Percentiles rank a stretch among this genome's conserved stretches.
These are phyloP conservation scores for Eclectus roratus DNA, from an alignment of 2,113 vertebrate species.

Conservation along the genomic window DNA sequence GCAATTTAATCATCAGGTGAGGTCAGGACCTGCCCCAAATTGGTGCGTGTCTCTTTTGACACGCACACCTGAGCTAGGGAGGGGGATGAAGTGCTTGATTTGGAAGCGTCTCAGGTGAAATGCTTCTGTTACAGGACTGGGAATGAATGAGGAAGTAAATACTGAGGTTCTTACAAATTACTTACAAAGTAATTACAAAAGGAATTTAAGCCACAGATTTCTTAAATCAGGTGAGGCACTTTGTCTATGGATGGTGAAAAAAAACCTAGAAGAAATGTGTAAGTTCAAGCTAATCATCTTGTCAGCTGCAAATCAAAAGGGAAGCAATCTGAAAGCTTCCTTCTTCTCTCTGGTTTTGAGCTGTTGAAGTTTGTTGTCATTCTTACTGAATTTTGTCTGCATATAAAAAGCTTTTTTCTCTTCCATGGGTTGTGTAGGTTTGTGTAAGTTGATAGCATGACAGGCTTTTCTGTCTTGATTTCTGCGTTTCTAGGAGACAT, in stretches of 20 bases:
- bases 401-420: not conserved
- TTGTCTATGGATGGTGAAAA: not conserved
- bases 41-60: not conserved
- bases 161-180: too few species aligned
- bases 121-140: not conserved
- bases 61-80: not conserved
- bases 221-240: not conserved
- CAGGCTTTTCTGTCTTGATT: not conserved
- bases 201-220: rapidly evolving
- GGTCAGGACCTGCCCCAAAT: not conserved
- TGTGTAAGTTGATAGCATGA: not conserved
- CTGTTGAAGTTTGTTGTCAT: not conserved
- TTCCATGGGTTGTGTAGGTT: not conserved
- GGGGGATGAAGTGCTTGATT: not conserved
- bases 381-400: not conserved
- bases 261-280: not conserved
- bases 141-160: not conserved
- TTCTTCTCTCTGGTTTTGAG: not conserved
- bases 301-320: not conserved
- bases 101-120: not conserved
- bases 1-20: not conserved
- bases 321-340: not conserved
- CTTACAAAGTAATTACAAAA: too few species aligned
- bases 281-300: not conserved
- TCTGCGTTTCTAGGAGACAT: not conserved